These are phyloP conservation scores for Lobophora halterata DNA, from an alignment of 2,888 invertebrate genomes.

Conservation along the genomic window DNA sequence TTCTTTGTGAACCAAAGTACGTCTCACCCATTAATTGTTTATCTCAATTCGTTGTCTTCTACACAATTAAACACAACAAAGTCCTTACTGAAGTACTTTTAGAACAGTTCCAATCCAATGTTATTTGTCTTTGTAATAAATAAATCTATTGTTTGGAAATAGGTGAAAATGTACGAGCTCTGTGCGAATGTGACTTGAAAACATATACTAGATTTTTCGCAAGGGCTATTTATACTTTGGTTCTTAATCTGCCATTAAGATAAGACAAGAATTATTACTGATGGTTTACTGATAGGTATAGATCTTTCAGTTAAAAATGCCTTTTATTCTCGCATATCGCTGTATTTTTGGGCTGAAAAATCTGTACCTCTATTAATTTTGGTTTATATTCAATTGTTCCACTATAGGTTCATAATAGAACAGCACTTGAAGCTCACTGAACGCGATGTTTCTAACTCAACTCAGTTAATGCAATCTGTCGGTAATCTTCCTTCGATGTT, in stretches of 20 bases:
- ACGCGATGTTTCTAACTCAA: neutral
- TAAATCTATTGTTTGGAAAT: conserved; percentile 30
- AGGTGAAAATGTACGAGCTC: conserved; percentile 30
- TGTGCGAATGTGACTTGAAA: conserved; percentile 24
- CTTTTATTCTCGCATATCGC: too few relatives aligned
- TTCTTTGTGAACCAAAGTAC: conserved; percentile 5
- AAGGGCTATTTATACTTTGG: conserved; percentile 32
- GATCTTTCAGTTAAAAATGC: too few relatives aligned
- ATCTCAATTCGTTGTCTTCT: conserved; percentile 13
- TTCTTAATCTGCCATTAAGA: too few relatives aligned
- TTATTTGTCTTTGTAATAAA: conserved; percentile 29
- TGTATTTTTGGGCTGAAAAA: too few relatives aligned
- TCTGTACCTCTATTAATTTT: too few relatives aligned
- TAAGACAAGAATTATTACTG: too few relatives aligned
- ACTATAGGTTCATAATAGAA: too few relatives aligned
- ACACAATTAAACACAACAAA: conserved; percentile 13
- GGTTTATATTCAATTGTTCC: too few relatives aligned
- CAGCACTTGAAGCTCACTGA: conserved; percentile 7
- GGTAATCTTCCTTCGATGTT: conserved; percentile 15
- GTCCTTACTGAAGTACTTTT: conserved; percentile 10
- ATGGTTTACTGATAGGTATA: too few relatives aligned
- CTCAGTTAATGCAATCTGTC: conserved; percentile 12
- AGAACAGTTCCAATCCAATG: conserved; percentile 7
- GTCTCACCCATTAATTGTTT: conserved; percentile 7
- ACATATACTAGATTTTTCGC: too few relatives aligned